These are phyloP conservation scores for Poeciliopsis gracilis DNA, from an alignment of 2,797 vertebrate genomes.

Conservation along the genomic window DNA sequence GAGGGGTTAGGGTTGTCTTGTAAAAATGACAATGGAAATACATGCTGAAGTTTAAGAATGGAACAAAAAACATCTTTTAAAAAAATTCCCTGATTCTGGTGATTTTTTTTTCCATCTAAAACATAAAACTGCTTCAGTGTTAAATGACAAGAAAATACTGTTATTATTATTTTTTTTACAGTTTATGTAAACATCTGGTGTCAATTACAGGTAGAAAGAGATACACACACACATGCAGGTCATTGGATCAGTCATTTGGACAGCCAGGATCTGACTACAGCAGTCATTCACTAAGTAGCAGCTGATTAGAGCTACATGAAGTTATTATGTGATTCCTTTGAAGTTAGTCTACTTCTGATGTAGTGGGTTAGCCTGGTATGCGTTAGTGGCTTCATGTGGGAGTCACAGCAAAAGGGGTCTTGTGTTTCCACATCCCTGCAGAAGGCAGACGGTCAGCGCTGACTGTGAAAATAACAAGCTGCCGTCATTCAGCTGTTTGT, in stretches of 20 bases:
- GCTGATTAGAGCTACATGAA: conserved; percentile 64
- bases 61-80: not conserved
- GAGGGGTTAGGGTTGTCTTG: not conserved
- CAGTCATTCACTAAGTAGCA: conserved; percentile 47
- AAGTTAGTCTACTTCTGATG: conserved; percentile 82
- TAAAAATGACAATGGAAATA: not conserved
- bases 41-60: not conserved
- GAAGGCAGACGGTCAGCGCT: conserved; percentile 37
- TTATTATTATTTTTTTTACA: not conserved
- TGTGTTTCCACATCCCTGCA: conserved; percentile 34
- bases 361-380: conserved; percentile 76
- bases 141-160: too few relatives aligned
- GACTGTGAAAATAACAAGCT: conserved; percentile 26
- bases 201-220: not conserved
- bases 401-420: conserved; percentile 47
- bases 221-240: conserved; percentile 23
- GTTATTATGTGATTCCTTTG: conserved; percentile 56
- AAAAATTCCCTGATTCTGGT: not conserved
- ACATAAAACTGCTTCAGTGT: too few relatives aligned
- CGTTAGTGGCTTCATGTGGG: conserved; percentile 69
- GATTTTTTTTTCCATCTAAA: not conserved
- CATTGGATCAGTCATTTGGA: conserved; percentile 78
- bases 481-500: conserved; percentile 20
- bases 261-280: conserved; percentile 74
- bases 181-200: conserved; percentile 5